Base-by-base conservation (phyloP, 2,113 vertebrate species). In the Thalassoma bifasciatum region DNA sequence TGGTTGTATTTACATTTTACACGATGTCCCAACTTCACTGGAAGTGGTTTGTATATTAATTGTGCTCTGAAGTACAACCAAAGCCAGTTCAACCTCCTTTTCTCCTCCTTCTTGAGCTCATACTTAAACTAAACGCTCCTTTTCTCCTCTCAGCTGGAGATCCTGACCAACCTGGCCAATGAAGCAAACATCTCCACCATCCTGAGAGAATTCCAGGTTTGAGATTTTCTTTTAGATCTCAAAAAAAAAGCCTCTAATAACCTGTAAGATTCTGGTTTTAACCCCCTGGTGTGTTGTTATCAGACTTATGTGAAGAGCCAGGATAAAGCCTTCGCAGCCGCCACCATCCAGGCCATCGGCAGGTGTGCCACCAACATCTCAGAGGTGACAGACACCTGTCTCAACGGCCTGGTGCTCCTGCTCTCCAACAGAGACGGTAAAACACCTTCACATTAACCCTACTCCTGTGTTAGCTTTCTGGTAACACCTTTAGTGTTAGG, bases 261-360 rank as follows among this genome's bases (percentile, higher is more conserved):
- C 13, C 14, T 42, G 54, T 17, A n/a, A 10, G 16, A 6, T 52
- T 4, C 6, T 12, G 16, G 9, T 50, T 16, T 1, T 52, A 2
- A 6, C n/a, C 57, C n/a, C n/a, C 50, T 30, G 30, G 30, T 10
- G 14, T 63, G 2, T 40, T 23, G 85, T 1, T 84, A 3, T 44
- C 88, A 99, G 97, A 99, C 98, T 3, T 99, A 99, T 0, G 97
- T 99, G 77, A 99, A 96, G 90, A 99, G 98, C 88, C 98, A 99
- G 77, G 98, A 99, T 89, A 99, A 99, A 79, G 93, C 93, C 0
- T 99, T 99, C 81, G 98, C 97, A 16, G 98, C 97, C 5, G 96
- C 96, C 72, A 98, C 98, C 38, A 98, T 99, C 83, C 97, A 99
- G 80, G 96, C 98, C 14, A 99, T 99, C 30, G 98, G 98, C 86